Evolutionary conservation across 1,140 invertebrate genomes (phyloP).

Genomic region (Polypedilum vanderplanki): DNA sequence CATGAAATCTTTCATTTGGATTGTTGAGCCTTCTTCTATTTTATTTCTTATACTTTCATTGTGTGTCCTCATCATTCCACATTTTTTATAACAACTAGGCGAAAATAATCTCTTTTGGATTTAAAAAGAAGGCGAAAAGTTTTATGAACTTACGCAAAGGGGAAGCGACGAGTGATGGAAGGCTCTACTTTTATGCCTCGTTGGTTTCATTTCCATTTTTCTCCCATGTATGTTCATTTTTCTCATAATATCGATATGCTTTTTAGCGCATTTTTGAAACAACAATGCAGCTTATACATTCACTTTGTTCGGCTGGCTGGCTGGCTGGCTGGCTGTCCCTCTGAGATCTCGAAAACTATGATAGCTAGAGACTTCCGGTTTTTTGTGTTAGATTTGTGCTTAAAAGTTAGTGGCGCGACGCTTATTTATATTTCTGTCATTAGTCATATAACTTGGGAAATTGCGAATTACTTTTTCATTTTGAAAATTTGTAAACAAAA

Average conservation of each 20-base stretch:
- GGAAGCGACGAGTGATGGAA: background rate
- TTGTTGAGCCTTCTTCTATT: background rate
- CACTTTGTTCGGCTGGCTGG: no score
- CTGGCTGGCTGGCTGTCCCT: no score
- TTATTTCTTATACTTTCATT: background rate
- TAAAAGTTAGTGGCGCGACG: no score
- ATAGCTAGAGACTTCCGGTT: no score
- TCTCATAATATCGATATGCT: background rate
- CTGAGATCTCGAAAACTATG: no score
- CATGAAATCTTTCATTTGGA: background rate
- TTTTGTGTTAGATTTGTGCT: no score
- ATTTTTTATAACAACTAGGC: background rate
- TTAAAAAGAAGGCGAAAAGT: background rate
- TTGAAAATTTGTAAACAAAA: no score
- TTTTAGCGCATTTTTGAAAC: no score
- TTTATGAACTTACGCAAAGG: background rate
- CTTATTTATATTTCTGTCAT: no score
- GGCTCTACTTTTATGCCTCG: background rate
- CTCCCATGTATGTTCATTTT: background rate
- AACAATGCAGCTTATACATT: no score
- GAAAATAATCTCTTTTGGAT: conserved; percentile 1
- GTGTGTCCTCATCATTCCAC: background rate
- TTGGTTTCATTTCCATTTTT: conserved; percentile 2
- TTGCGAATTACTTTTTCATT: no score
- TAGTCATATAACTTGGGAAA: no score